Conservation (phyloP, 2,113 vertebrate genomes). For the Oryzias celebensis region DNA sequence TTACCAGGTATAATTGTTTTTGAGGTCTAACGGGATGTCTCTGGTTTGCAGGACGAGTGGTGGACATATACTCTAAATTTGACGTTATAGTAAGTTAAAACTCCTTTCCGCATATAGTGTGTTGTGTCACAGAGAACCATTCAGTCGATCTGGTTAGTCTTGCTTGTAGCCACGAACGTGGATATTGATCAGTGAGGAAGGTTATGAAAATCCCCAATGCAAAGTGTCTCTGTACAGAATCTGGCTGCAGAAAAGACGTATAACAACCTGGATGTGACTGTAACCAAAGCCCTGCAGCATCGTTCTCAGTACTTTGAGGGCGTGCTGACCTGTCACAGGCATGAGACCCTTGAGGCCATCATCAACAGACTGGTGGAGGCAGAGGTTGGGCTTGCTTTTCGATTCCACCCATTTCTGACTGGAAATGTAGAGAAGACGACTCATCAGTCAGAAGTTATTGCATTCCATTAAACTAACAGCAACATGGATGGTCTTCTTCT, state of each 20-base stretch:
- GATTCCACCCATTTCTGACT: not conserved
- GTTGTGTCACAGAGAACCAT: not conserved
- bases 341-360: constrained; percentile 91
- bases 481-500: not conserved
- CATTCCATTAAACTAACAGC: not conserved
- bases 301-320: constrained; percentile 98
- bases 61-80: constrained; percentile 98
- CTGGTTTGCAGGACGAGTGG: constrained; percentile 84
- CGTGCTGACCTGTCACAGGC: constrained; percentile 90
- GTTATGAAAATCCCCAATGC: not conserved
- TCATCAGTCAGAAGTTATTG: no score
- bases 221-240: constrained; percentile 76
- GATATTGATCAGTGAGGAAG: not conserved
- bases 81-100: constrained; percentile 92
- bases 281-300: constrained; percentile 94
- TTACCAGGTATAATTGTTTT: not conserved
- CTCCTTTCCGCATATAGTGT: not conserved
- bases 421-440: no score
- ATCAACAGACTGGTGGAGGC: constrained; percentile 95
- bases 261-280: constrained; percentile 95
- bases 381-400: constrained; percentile 77
- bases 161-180: not conserved
- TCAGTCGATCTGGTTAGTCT: not conserved
- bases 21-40: constrained; percentile 7
- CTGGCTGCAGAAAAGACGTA: constrained; percentile 97